Base-by-base conservation (phyloP, 2,888 invertebrate genomes). In the Drosophila paramelanica region DNA sequence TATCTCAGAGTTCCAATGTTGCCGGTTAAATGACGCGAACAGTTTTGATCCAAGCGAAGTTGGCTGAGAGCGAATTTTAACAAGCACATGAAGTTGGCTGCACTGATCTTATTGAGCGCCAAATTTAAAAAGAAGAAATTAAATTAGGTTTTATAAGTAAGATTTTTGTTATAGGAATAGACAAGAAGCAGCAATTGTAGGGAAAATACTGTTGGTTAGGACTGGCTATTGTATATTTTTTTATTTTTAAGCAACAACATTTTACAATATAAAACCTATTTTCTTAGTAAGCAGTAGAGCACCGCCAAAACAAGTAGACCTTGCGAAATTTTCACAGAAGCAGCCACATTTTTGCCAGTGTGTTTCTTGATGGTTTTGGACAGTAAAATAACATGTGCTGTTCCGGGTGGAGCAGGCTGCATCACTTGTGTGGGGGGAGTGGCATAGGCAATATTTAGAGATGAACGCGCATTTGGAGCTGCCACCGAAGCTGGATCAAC, bases 321-420 rank as follows among this genome's bases (percentile, higher is more conserved):
- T 13, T 57, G 42, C 2, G 73, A 75, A 23, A 58, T 14, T 14
- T 67, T 64, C 0, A 73, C 5, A 0, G 64, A 20, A 20, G 46
- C 31, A 1, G 75, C 77, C 0, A 60, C 53, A 1, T 73, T 67
- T 7, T 45, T 75, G 11, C 23, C 23, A 23, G 3, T 23, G 23
- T 55, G 59, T 31, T 77, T 77, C n/a, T 43, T 62, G 3, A 74
- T 57, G 1, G 67, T 73, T 45, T 77, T 73, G 2, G 77, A 75
- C 3, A 74, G 17, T 0, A 76, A 39, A 23, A 75, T 57, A 2
- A 75, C 73, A 1, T 46, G 67, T 6, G 77, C 23, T 10, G 31
- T 10, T 1, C 43, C 67, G 0, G 38, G 43, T 14, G 39, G 70
- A 6, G 65, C 5, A 2, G 43, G 51, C 2, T 41, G 52, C 7